Evolutionary conservation across 2,113 vertebrate species (phyloP), one percentile per base, ranked within the genome.

Genomic region (Rostratula benghalensis): DNA sequence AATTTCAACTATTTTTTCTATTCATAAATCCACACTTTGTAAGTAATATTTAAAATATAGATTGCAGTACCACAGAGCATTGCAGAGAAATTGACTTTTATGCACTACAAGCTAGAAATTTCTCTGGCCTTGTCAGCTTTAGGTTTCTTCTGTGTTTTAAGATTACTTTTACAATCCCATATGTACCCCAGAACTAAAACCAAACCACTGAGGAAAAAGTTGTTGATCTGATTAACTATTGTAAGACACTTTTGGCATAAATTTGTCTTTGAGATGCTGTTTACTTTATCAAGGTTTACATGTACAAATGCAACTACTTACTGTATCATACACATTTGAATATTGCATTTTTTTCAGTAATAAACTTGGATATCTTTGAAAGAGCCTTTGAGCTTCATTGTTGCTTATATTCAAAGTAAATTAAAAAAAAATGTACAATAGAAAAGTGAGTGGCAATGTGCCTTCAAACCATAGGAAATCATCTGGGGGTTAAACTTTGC

Each of bases 301-400:
- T 98, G 97, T 98, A 98, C 90, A 98, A 98, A 98, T 98, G 89
- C 97, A 97, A 95, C 74, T 97, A 98, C 85, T 97, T 97, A 75
- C 79, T 98, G 97, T 98, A 97, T 96, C 94, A 98, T 96, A 98
- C 93, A 97, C 91, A 98, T 98, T 98, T 98, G 97, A 97, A 98
- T 98, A 98, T 97, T 97, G 97, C 95, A 96, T 92, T 98, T 98
- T 98, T 95, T 98, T 98, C 97, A 98, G 95, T 98, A 98, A 98
- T 98, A 98, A 99, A 99, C 96, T 88, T 97, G 45, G 88, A 59
- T 91, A 69, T 92, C 76, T 95, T 97, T 96, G 87, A 84, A 94
- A 61, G 84, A 97, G 95, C 67, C 88, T 97, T 35, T 65, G 51
- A 64, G 77, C 93, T 35, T 84, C 17, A 16, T 95, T 90, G 53